These are phyloP conservation scores for Catostylus mosaicus DNA, from an alignment of 30 jellyfish, hydroid and myxozoan species.

Conservation along the genomic window DNA sequence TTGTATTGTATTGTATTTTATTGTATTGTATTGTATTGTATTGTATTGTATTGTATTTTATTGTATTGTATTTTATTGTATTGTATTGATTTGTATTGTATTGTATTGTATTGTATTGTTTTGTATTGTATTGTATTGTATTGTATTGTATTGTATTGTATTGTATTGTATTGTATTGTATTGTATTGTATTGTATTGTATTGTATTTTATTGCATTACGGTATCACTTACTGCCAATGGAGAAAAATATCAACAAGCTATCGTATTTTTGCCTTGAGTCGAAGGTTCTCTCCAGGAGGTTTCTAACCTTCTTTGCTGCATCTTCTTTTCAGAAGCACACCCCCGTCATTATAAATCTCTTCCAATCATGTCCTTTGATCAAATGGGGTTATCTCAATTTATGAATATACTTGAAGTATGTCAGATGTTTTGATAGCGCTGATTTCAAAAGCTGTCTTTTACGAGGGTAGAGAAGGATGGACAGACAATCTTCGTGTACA, in stretches of 20 bases:
- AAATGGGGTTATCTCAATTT: not conserved
- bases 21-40: too few species aligned
- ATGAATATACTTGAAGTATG: not conserved
- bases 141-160: not conserved
- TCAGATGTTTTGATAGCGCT: slow-evolving; percentile 25
- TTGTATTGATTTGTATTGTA: not conserved
- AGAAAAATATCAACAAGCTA: too few species aligned
- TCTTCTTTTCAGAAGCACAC: not conserved
- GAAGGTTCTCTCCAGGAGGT: not conserved
- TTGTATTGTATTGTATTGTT: not conserved
- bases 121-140: not conserved
- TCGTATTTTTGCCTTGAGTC: too few species aligned
- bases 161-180: not conserved
- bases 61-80: too few species aligned
- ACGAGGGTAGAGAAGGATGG: slow-evolving; percentile 22
- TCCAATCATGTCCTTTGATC: slow-evolving; percentile 2
- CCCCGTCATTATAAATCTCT: slow-evolving; percentile 5
- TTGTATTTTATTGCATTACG: too few species aligned
- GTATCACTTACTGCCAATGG: too few species aligned
- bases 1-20: too few species aligned
- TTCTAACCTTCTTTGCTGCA: not conserved
- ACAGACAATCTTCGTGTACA: slow-evolving; percentile 39
- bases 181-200: not conserved
- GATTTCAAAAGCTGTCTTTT: slow-evolving; percentile 38
- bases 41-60: too few species aligned